Evolutionary conservation across 35 echinoderm and acorn worm species (phyloP).

Genomic region (Patiria miniata): DNA sequence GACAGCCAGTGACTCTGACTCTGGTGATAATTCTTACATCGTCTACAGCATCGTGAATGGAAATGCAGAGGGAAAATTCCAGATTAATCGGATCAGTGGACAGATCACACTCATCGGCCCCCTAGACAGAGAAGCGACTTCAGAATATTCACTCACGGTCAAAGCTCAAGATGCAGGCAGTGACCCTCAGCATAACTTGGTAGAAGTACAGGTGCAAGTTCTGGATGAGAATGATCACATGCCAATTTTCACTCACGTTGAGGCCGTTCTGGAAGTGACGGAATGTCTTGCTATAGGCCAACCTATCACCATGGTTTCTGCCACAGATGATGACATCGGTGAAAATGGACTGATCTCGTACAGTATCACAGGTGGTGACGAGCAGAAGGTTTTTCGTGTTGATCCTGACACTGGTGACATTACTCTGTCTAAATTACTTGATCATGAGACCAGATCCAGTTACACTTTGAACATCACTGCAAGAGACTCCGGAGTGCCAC

Average conservation of each 20-base stretch:
- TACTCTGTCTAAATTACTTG: slow-evolving; percentile 72
- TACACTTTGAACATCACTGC: slow-evolving; percentile 88
- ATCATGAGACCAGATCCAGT: slow-evolving; percentile 78
- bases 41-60: slow-evolving; percentile 84
- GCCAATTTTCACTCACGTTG: slow-evolving; percentile 58
- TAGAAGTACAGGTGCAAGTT: slow-evolving; percentile 66
- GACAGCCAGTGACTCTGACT: slow-evolving; percentile 73
- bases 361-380: slow-evolving; percentile 71
- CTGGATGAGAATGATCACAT: slow-evolving; percentile 95
- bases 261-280: slow-evolving; percentile 68
- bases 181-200: slow-evolving; percentile 39
- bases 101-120: slow-evolving; percentile 69
- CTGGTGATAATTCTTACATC: slow-evolving; percentile 82
- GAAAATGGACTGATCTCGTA: slow-evolving; percentile 83
- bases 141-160: slow-evolving; percentile 61
- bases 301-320: slow-evolving; percentile 60
- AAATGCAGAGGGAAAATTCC: slow-evolving; percentile 71
- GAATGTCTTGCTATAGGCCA: slow-evolving; percentile 83
- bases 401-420: slow-evolving; percentile 69
- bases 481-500: slow-evolving; percentile 61
- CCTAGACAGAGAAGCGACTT: slow-evolving; percentile 71
- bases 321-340: slow-evolving; percentile 80
- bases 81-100: slow-evolving; percentile 65
- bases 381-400: slow-evolving; percentile 64
- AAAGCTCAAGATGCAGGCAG: slow-evolving; percentile 73